A percentile compares a stretch with the other conserved stretches of the same genome.
Evolutionary conservation across 2,888 invertebrate genomes (phyloP).

Genomic region (Heliconius cydno): DNA sequence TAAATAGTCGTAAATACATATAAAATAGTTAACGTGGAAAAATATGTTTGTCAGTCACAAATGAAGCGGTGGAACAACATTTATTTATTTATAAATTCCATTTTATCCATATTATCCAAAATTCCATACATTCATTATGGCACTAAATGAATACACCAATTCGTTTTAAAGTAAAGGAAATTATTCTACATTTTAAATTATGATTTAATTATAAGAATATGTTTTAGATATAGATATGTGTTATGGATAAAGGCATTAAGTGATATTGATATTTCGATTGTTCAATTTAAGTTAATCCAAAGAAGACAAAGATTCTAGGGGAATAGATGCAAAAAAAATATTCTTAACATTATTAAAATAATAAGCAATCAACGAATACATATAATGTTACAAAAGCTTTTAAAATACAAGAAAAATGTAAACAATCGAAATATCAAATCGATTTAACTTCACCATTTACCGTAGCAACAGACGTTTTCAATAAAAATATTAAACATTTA

Average conservation of each 20-base stretch:
- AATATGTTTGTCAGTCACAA: constrained; percentile 26
- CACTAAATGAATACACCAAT: constrained; percentile 10
- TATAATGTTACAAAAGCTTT: not conserved
- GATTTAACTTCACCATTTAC: not conserved
- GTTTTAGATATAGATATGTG: constrained; percentile 8
- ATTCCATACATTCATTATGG: constrained; percentile 19
- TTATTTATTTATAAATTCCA: constrained; percentile 15
- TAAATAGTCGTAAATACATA: constrained; percentile 13
- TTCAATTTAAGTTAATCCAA: not conserved
- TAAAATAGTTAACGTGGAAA: constrained; percentile 21
- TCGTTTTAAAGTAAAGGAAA: not conserved
- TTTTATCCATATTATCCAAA: no score
- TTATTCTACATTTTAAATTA: not conserved
- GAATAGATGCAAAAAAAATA: not conserved
- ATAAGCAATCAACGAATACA: no score
- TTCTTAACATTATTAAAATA: not conserved
- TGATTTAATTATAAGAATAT: not conserved
- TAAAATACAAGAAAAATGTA: not conserved
- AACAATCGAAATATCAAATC: constrained; percentile 2
- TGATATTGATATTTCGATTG: not conserved
- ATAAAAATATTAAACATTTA: constrained; percentile 7
- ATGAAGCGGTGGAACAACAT: constrained; percentile 28
- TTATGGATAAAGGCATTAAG: not conserved
- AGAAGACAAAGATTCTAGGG: not conserved
- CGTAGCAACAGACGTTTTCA: not conserved